Evolutionary conservation across 2,797 vertebrate species (phyloP).

Genomic region (Acanthiza pusilla): DNA sequence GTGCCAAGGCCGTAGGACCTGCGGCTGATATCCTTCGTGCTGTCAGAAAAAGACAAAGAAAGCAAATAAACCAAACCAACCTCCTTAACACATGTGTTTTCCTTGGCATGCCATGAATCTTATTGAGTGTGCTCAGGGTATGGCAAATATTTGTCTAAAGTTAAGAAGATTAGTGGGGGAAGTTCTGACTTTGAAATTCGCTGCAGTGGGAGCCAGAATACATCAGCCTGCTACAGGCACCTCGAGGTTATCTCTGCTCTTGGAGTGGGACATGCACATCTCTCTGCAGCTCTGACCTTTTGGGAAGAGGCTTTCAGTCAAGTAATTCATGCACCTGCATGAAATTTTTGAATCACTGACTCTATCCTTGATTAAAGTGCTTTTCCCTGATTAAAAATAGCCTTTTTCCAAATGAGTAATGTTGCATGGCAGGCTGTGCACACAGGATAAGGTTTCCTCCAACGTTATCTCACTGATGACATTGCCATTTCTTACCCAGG

Average conservation of each 20-base stretch:
- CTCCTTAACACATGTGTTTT: neutral
- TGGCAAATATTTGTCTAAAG: slow-evolving; percentile 24
- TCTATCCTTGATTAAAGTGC: slow-evolving; percentile 59
- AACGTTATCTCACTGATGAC: neutral
- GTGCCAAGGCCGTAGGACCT: neutral
- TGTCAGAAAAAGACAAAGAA: neutral
- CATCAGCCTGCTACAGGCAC: neutral
- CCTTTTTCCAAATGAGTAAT: slow-evolving; percentile 31
- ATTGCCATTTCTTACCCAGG: neutral
- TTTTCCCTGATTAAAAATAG: slow-evolving; percentile 61
- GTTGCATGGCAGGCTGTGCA: neutral
- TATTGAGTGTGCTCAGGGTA: neutral
- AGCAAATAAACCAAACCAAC: neutral
- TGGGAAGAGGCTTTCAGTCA: slow-evolving; percentile 40
- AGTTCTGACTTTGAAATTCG: slow-evolving; percentile 41
- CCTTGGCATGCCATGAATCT: neutral
- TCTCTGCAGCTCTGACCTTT: slow-evolving; percentile 25
- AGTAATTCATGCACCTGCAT: slow-evolving; percentile 42
- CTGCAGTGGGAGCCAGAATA: neutral
- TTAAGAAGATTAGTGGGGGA: slow-evolving; percentile 47
- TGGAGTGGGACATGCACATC: neutral
- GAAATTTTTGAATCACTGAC: slow-evolving; percentile 53
- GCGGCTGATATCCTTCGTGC: neutral
- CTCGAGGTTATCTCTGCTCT: slow-evolving; percentile 8
- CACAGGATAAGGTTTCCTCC: neutral